Base-by-base conservation (phyloP, 2,113 vertebrate genomes). In the Plecturocebus donacophilus region DNA sequence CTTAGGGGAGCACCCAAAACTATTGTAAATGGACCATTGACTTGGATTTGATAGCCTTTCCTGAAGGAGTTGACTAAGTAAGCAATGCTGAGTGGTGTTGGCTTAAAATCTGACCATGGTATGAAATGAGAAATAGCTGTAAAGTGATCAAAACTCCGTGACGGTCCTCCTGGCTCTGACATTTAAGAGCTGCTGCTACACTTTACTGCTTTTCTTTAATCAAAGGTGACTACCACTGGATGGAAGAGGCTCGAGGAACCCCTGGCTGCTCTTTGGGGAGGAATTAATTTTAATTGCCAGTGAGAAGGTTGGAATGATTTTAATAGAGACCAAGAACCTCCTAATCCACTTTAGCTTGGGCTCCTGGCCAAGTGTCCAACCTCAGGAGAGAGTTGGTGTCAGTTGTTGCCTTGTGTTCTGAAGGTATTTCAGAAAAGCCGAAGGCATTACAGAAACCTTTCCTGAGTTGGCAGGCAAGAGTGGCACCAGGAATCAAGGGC, bases 271-370 rank as follows among this genome's bases (percentile, higher is more conserved):
- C 79, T 90, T 75, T 92, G 58, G 77, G 84, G 86, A 97, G 71
- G 40, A 89, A 90, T 97, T 97, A 96, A 93, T 97, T 98, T 96
- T 96, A 97, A 96, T 97, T 97, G 94, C 79, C 84, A 96, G 25
- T 90, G 38, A 80, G 96, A 95, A 92, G 23, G 71, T 81, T 96
- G 93, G 56, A 94, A 66, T 96, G 40, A 94, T 93, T 97, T 87
- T 92, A 93, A 30, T 91, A 75, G 89, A 96, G 64, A 93, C 96
- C 56, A 97, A 93, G 88, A 95, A 89, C 27, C 35, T 94, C 76
- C 68, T 95, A 64, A 70, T 97, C 20, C 11, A 76, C 66, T 97
- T 88, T 10, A 87, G 47, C 61, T 95, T 97, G 89, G 92, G 95
- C 93, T 96, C 23, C 64, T 95, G 77, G 93, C 95, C 95, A 97